Evolutionary conservation across 2,113 vertebrate genomes (phyloP).

Genomic region (Clupea harengus): DNA sequence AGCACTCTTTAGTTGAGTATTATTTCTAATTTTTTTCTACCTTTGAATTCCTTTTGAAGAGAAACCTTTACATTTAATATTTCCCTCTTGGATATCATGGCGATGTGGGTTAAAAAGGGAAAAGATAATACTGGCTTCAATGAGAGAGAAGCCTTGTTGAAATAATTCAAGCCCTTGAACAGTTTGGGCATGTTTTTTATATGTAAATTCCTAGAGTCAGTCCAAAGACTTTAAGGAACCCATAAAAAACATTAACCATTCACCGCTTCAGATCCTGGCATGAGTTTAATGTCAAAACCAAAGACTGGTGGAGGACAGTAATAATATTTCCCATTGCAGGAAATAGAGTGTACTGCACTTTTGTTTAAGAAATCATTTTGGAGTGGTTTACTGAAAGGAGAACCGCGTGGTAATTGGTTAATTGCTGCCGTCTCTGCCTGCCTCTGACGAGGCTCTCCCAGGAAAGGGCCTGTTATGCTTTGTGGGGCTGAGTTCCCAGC

Average conservation of each 20-base stretch:
- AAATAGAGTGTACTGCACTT: conserved; percentile 29
- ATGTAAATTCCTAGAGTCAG: conserved; percentile 2
- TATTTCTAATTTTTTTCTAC: background rate
- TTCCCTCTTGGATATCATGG: background rate
- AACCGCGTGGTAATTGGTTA: conserved; percentile 38
- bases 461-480: conserved; percentile 38
- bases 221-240: conserved; percentile 12
- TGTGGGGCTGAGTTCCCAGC: conserved; percentile 39
- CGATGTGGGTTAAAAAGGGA: background rate
- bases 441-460: conserved; percentile 11
- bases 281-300: conserved; percentile 27
- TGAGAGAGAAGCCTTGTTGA: conserved; percentile 6
- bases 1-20: background rate
- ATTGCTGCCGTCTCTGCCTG: conserved; percentile 37
- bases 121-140: background rate
- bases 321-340: conserved; percentile 27
- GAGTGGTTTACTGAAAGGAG: conserved; percentile 30
- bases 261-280: conserved; percentile 10
- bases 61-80: background rate
- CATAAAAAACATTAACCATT: conserved; percentile 11
- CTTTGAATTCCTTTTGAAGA: background rate
- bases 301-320: conserved; percentile 23
- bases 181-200: conserved; percentile 22
- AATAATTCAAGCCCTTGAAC: conserved; percentile 4
- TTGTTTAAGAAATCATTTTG: conserved; percentile 40